Conservation (phyloP, 1,140 invertebrate species). For the Nasonia giraulti region DNA sequence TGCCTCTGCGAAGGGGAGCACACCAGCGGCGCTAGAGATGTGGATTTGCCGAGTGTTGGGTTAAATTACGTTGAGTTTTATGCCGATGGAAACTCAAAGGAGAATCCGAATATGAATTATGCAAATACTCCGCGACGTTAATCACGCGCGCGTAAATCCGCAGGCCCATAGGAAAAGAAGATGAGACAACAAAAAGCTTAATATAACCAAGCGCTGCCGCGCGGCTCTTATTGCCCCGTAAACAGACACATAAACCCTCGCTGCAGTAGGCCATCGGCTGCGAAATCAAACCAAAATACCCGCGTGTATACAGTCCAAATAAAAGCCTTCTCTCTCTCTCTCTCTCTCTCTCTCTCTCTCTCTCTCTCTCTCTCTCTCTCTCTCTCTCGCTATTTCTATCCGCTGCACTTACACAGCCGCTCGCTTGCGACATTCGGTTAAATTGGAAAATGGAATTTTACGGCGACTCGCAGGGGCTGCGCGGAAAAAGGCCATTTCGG, state of each 20-base stretch:
- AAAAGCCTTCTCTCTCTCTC: constrained; percentile 24
- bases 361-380: neutral
- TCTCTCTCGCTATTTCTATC: neutral
- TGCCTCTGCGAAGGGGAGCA: neutral
- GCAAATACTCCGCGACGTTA: neutral
- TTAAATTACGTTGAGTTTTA: neutral
- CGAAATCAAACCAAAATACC: constrained; percentile 47
- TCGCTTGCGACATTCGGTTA: constrained; percentile 36
- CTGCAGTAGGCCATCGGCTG: neutral
- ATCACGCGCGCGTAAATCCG: neutral
- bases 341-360: neutral
- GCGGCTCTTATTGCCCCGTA: constrained; percentile 35
- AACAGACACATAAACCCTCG: constrained; percentile 31
- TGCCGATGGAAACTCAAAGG: neutral
- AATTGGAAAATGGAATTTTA: constrained; percentile 52
- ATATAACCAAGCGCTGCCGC: neutral
- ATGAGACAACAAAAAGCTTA: neutral
- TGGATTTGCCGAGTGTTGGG: neutral
- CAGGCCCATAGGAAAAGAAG: neutral
- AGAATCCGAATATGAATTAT: neutral
- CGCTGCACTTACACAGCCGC: constrained; percentile 9
- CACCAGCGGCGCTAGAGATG: too few species aligned
- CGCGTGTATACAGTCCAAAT: constrained; percentile 22
- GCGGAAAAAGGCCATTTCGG: neutral
- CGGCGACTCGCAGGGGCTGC: neutral